phyloP scores from a whole-genome alignment of 2,113 vertebrate genomes.

The Osmerus eperlanus region DNA sequence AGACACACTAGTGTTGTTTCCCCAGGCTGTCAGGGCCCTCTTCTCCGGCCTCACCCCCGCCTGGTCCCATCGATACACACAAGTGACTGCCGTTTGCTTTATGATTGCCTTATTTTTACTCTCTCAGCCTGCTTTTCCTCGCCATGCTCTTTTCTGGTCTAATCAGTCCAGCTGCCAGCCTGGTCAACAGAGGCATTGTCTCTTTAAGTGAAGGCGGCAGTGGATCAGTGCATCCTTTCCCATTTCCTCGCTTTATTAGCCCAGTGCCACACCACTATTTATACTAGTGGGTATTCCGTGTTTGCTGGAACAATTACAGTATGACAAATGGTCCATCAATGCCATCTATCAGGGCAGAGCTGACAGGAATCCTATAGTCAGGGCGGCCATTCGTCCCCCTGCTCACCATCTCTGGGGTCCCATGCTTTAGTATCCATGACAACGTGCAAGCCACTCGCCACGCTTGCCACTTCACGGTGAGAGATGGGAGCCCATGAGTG shows the following conservation, averaged over 20 bases:
- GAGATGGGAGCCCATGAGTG: slow-evolving; percentile 73
- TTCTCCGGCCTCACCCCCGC: slow-evolving; percentile 60
- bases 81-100: slow-evolving; percentile 73
- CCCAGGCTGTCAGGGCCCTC: slow-evolving; percentile 67
- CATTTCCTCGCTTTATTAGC: slow-evolving; percentile 93
- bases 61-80: slow-evolving; percentile 68
- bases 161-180: slow-evolving; percentile 60
- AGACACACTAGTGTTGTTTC: slow-evolving; percentile 66
- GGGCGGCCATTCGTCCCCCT: slow-evolving; percentile 91
- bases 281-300: slow-evolving; percentile 96
- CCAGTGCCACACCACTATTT: slow-evolving; percentile 89
- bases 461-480: slow-evolving; percentile 75
- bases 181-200: slow-evolving; percentile 76
- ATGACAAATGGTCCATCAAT: slow-evolving; percentile 99
- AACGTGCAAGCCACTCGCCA: slow-evolving; percentile 82
- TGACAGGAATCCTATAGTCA: slow-evolving; percentile 99
- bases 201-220: slow-evolving; percentile 83
- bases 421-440: slow-evolving; percentile 92
- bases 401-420: slow-evolving; percentile 89
- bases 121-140: slow-evolving; percentile 50
- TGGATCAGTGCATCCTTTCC: slow-evolving; percentile 89
- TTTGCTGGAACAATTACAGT: slow-evolving; percentile 99
- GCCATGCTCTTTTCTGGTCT: slow-evolving; percentile 48
- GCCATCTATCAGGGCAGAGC: slow-evolving; percentile 92
- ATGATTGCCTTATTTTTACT: slow-evolving; percentile 74